A percentile compares a stretch with the other conserved stretches of the same genome.
phyloP scores from a whole-genome alignment of 1,140 invertebrate species.

The Conus betulinus region DNA sequence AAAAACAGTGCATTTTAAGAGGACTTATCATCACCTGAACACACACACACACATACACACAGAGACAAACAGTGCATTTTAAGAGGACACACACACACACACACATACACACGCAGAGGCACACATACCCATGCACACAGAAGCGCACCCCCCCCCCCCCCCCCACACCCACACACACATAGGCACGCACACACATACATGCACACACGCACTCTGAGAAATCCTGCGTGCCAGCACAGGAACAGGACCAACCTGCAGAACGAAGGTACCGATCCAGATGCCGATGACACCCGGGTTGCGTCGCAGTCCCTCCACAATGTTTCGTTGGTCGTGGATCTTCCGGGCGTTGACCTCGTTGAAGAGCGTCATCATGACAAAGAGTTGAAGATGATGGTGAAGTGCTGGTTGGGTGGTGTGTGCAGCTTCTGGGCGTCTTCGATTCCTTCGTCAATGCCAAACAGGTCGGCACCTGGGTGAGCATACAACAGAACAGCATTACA shows the following conservation, averaged over 20 bases:
- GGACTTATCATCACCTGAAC: no score
- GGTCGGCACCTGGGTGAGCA: constrained; percentile 78
- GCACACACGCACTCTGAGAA: no score
- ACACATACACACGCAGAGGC: no score
- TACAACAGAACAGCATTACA: background rate
- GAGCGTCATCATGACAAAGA: constrained; percentile 99
- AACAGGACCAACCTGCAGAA: constrained; percentile 86
- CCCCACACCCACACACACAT: no score
- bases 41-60: no score
- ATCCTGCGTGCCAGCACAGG: no score
- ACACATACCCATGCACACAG: no score
- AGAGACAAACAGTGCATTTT: no score
- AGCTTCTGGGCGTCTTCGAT: constrained; percentile 78
- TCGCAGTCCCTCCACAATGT: constrained; percentile 93
- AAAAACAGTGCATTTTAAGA: no score
- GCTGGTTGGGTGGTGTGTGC: constrained; percentile 89
- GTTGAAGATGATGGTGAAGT: constrained; percentile 99
- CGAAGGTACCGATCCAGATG: constrained; percentile 96
- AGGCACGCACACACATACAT: no score
- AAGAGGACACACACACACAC: no score
- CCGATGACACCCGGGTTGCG: constrained; percentile 98
- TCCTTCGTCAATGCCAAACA: constrained; percentile 96
- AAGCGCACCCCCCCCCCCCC: no score
- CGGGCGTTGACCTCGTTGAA: constrained; percentile 99
- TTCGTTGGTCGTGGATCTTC: constrained; percentile 99